phyloP scores from a whole-genome alignment of 2,113 vertebrate species.

The Cettia cetti region DNA sequence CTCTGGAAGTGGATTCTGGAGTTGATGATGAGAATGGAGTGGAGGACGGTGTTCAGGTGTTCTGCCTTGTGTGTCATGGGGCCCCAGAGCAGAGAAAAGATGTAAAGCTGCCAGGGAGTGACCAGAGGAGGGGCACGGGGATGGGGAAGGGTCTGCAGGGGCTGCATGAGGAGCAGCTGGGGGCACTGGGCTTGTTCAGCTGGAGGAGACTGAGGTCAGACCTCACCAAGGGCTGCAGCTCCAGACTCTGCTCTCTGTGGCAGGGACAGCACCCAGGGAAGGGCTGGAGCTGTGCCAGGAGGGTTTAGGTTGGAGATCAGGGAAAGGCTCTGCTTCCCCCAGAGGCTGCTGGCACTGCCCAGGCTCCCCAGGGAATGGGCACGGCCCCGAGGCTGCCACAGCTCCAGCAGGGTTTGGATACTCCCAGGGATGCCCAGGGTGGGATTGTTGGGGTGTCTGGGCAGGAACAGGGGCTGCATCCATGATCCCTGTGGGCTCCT shows the following conservation, averaged over 20 bases:
- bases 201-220: neutral
- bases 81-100: neutral
- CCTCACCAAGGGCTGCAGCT: neutral
- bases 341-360: neutral
- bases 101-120: neutral
- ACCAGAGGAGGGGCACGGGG: neutral
- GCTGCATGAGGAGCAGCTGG: neutral
- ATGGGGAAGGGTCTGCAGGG: neutral
- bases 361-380: neutral
- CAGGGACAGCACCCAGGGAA: neutral
- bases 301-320: fast-evolving
- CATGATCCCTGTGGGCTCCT: too few relatives aligned
- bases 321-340: neutral
- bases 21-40: neutral
- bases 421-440: neutral
- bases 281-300: fast-evolving
- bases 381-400: neutral
- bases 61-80: neutral
- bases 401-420: neutral
- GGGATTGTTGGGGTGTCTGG: fast-evolving
- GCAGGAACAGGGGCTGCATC: fast-evolving
- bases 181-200: neutral
- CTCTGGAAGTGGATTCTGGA: neutral
- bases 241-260: neutral
- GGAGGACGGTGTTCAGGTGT: neutral